Base-by-base conservation (phyloP, 2,888 invertebrate genomes). In the Meliscaeva auricollis region DNA sequence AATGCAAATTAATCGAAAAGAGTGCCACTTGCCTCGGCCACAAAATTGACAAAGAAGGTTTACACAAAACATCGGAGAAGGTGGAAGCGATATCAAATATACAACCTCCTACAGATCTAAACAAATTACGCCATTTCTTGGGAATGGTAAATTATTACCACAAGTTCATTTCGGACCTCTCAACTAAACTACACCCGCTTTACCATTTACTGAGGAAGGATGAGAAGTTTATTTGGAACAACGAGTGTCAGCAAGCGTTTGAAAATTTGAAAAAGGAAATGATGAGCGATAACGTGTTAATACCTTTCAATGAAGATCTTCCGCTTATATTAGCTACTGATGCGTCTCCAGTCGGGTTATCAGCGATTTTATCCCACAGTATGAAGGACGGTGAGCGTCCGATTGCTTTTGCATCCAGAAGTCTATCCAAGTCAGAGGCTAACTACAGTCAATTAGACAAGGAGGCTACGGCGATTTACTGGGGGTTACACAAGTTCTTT, bases 151-250 rank as follows among this genome's bases (percentile, higher is more conserved):
- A 46, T 46, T 75, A 64, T 56, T 79, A 79, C 22, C 72, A 64
- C 2, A 77, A 60, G 44, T 83, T 82, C 35, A 72, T 70, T 44
- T 48, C 62, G 15, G 75, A 79, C 60, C 50, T 83, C 2, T 50
- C 84, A 5, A 52, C 50, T 9, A 66, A 73, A 13, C 41, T 79
- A 52, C 50, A 52, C 13, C 41, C 44, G 20, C 70, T 50, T 4
- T 60, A 73, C 20, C 13, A 73, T n/a, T 35, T 85, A 13, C 50
- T 85, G 3, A 48, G 60, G 22, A 85, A 80, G 38, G 58, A 60
- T 8, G 17, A 41, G n/a, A n/a, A 5, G 81, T 89, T 88, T 35
- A 56, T 78, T 4, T 91, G 90, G 90, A 82, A 82, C 5, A 74
- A 87, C 3, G 58, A 87, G 5, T 89, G 3, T 35, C 35, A 35